Evolutionary conservation across 1,140 invertebrate species (phyloP).

Genomic region (Apis cerana): DNA sequence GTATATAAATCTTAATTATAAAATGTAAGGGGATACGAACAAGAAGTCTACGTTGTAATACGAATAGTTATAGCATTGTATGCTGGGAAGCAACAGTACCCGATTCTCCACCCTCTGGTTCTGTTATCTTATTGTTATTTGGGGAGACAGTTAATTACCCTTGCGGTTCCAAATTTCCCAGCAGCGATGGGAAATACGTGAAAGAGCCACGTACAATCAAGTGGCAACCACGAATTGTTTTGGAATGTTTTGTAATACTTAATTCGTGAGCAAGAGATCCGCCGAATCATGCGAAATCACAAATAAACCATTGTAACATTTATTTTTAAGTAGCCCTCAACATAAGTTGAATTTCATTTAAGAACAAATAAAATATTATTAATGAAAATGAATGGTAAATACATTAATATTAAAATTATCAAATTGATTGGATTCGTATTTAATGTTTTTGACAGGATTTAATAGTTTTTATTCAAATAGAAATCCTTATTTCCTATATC

Average conservation of each 20-base stretch:
- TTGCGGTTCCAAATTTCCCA: constrained; percentile 19
- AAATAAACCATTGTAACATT: background rate
- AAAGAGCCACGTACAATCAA: background rate
- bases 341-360: background rate
- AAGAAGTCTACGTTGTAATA: constrained; percentile 25
- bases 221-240: background rate
- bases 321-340: background rate
- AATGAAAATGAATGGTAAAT: no score
- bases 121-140: constrained; percentile 34
- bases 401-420: no score
- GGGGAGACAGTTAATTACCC: constrained; percentile 32
- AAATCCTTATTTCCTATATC: no score
- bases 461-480: no score
- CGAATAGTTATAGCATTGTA: constrained; percentile 10
- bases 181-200: constrained; percentile 2
- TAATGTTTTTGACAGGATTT: no score
- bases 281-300: no score
- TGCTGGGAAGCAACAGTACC: background rate
- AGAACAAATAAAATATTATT: background rate
- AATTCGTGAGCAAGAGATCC: background rate
- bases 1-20: constrained; percentile 7
- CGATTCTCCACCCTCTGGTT: background rate
- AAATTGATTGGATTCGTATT: no score
- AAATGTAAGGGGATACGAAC: background rate
- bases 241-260: constrained; percentile 19